Conservation (phyloP, 35 echinoderm and acorn worm species). For the Lytechinus variegatus region DNA sequence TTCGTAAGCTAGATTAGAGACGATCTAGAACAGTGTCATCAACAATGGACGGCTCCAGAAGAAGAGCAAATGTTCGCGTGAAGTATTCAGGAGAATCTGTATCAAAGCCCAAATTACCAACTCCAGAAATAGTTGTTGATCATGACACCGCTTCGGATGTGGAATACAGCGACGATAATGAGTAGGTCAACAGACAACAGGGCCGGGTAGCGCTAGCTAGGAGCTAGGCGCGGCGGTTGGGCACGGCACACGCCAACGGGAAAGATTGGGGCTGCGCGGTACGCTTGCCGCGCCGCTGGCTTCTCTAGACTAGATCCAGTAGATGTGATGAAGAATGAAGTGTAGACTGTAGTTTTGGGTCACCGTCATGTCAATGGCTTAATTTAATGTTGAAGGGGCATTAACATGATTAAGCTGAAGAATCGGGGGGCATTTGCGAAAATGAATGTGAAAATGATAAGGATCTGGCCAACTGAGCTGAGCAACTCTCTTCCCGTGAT, state of each 20-base stretch:
- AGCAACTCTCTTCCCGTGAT: no score
- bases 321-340: no score
- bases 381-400: no score
- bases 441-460: no score
- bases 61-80: neutral
- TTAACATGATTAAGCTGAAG: neutral
- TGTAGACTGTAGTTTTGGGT: neutral
- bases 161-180: slow-evolving; percentile 11
- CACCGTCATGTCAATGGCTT: no score
- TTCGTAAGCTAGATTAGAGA: neutral
- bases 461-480: no score
- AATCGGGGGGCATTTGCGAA: no score
- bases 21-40: neutral
- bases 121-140: slow-evolving; percentile 43
- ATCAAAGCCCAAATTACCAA: neutral
- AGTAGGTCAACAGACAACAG: neutral
- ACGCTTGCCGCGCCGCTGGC: neutral
- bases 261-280: no score
- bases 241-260: neutral
- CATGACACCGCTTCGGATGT: neutral
- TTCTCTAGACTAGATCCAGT: no score
- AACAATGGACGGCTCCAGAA: neutral
- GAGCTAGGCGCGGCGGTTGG: neutral
- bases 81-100: neutral
- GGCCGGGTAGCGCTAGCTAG: no score